These are phyloP conservation scores for Anthopleura sola DNA, from an alignment of 64 coral and sea anemone species.

Conservation along the genomic window DNA sequence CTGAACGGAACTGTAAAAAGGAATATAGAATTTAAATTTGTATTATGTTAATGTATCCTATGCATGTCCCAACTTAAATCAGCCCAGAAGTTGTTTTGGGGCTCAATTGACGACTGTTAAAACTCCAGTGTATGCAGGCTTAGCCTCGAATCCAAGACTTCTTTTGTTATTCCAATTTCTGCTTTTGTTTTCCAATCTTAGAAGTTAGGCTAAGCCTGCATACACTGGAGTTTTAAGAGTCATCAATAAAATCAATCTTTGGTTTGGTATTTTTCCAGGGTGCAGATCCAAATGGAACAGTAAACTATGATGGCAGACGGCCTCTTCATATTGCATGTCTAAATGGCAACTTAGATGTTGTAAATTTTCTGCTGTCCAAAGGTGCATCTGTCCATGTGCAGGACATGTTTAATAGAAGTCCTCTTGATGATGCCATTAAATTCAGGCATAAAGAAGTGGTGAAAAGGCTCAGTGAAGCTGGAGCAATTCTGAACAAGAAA, in stretches of 20 bases:
- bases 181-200: too few relatives aligned
- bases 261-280: conserved; percentile 28
- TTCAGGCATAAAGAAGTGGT: conserved; percentile 72
- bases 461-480: conserved; percentile 47
- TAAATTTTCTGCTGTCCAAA: conserved; percentile 50
- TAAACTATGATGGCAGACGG: conserved; percentile 67
- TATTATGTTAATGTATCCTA: too few relatives aligned
- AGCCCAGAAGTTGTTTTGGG: too few relatives aligned
- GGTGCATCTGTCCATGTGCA: conserved; percentile 67
- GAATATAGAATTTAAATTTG: too few relatives aligned
- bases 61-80: too few relatives aligned
- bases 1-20: too few relatives aligned
- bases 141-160: too few relatives aligned
- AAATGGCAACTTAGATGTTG: conserved; percentile 52
- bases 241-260: neutral
- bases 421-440: conserved; percentile 77
- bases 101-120: too few relatives aligned
- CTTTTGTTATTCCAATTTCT: too few relatives aligned
- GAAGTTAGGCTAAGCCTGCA: too few relatives aligned
- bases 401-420: conserved; percentile 58
- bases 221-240: too few relatives aligned
- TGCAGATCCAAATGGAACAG: conserved; percentile 64
- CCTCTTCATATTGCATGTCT: conserved; percentile 78
- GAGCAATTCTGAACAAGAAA: conserved; percentile 49
- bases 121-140: too few relatives aligned